Percentiles rank a stretch among this genome's conserved stretches.
Conservation (phyloP, 35 echinoderm and acorn worm genomes). For the Heliocidaris erythrogramma region DNA sequence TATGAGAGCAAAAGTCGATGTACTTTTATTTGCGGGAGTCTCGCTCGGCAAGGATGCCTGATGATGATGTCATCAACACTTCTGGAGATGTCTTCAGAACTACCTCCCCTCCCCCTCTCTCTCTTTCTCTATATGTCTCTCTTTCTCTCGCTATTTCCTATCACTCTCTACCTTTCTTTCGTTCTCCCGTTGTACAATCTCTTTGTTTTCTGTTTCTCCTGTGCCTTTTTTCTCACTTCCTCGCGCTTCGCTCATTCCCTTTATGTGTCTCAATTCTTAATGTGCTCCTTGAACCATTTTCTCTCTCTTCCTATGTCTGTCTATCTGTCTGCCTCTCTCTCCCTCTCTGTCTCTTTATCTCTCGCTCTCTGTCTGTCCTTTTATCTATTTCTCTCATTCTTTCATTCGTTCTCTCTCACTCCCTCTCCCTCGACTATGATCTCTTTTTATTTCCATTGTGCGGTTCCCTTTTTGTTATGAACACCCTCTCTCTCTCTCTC, state of each 20-base stretch:
- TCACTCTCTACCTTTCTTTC: background rate
- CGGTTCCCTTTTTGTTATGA: too few species aligned
- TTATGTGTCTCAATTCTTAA: too few species aligned
- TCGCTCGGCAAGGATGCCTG: background rate
- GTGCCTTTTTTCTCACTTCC: background rate
- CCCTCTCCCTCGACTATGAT: background rate
- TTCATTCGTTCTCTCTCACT: background rate
- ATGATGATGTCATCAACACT: background rate
- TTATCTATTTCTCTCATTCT: background rate
- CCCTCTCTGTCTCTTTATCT: background rate
- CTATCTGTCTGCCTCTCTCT: background rate
- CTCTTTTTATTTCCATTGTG: background rate
- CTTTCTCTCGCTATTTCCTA: background rate
- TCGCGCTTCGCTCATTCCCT: background rate
- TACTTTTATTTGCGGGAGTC: conserved; percentile 14
- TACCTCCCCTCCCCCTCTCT: background rate
- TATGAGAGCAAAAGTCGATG: background rate
- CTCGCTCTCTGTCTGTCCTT: background rate
- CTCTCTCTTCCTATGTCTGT: background rate
- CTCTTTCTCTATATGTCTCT: background rate
- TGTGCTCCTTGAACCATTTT: background rate
- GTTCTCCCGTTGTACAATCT: background rate
- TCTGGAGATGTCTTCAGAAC: background rate
- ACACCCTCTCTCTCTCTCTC: background rate
- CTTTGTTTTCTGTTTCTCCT: background rate